Conservation (phyloP, 2,888 invertebrate genomes). For the Litoditis marina region DNA sequence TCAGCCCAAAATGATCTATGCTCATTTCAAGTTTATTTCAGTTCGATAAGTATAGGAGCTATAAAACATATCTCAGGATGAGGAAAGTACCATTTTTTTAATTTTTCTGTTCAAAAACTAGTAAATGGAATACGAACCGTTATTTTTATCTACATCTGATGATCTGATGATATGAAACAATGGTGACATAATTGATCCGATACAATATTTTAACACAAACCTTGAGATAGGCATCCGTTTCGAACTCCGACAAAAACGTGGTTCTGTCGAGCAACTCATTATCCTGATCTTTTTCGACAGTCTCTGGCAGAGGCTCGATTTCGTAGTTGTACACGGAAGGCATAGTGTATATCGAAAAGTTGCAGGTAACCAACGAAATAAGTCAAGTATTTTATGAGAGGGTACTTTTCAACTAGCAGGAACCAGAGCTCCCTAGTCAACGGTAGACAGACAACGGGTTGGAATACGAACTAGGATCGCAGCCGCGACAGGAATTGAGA, state of each 20-base stretch:
- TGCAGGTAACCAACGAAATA: no score
- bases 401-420: background rate
- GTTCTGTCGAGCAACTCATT: slow-evolving; percentile 38
- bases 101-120: background rate
- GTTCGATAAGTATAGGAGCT: no score
- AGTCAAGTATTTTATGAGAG: no score
- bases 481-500: slow-evolving; percentile 12
- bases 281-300: background rate
- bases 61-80: no score
- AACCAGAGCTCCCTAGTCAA: slow-evolving; percentile 2
- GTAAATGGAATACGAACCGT: no score
- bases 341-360: slow-evolving; percentile 5
- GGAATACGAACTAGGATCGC: slow-evolving; percentile 5
- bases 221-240: slow-evolving; percentile 48
- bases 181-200: no score
- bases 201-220: no score
- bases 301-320: slow-evolving; percentile 5
- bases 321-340: slow-evolving; percentile 9
- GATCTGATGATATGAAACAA: no score
- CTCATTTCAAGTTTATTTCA: no score
- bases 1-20: background rate
- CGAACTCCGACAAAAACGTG: slow-evolving; percentile 48
- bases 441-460: slow-evolving; percentile 1
- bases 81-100: background rate
- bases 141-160: no score